phyloP scores from a whole-genome alignment of 2,797 vertebrate species.

The Hippoglossus hippoglossus region DNA sequence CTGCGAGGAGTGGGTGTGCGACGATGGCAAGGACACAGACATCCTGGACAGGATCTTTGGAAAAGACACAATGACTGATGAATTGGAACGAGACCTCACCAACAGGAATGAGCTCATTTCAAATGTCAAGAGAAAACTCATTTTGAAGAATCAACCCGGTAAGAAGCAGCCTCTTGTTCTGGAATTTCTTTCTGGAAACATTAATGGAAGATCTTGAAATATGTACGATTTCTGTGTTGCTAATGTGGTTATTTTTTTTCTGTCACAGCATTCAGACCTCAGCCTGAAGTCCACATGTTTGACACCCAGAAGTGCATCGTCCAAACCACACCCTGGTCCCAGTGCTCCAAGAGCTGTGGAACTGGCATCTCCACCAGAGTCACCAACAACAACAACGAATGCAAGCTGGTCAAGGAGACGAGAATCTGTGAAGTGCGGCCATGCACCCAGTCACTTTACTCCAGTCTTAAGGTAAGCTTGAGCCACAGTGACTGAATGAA shows the following conservation, averaged over 20 bases:
- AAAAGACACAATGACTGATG: constrained; percentile 85
- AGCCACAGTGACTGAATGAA: constrained; percentile 2
- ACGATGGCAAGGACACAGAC: constrained; percentile 85
- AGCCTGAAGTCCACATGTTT: constrained; percentile 88
- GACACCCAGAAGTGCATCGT: constrained; percentile 93
- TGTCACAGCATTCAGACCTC: constrained; percentile 88
- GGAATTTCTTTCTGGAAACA: constrained; percentile 8
- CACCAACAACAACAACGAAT: constrained; percentile 95
- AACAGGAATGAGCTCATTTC: constrained; percentile 94
- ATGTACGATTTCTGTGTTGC: constrained; percentile 1
- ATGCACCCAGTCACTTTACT: constrained; percentile 90
- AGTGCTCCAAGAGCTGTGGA: constrained; percentile 97
- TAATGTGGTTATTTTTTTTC: constrained; percentile 46
- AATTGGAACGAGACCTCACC: constrained; percentile 91
- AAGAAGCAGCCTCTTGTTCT: constrained; percentile 75
- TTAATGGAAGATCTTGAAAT: not conserved
- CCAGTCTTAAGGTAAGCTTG: constrained; percentile 92
- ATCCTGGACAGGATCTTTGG: constrained; percentile 85
- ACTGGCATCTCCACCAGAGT: constrained; percentile 96
- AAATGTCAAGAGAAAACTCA: constrained; percentile 87
- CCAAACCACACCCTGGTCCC: constrained; percentile 98
- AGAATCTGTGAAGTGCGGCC: constrained; percentile 96
- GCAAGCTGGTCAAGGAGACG: constrained; percentile 95
- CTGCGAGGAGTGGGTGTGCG: constrained; percentile 98
- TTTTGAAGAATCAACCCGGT: constrained; percentile 91